Evolutionary conservation across 2,797 vertebrate genomes (phyloP).

Genomic region (Crax fasciolata): DNA sequence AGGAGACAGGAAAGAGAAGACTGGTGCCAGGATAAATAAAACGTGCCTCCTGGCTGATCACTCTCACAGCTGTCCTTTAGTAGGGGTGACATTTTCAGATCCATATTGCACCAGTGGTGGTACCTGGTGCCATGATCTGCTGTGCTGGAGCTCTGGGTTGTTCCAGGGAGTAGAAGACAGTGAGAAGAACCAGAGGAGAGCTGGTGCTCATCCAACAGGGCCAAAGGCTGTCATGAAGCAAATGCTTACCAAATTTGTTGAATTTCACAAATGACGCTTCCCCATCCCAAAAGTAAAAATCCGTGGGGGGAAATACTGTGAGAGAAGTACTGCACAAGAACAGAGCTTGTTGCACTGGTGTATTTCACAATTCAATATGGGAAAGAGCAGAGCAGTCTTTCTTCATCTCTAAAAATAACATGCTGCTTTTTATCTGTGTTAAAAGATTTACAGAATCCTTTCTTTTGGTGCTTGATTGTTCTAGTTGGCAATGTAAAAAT

Average conservation of each 20-base stretch:
- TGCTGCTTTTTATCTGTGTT: conserved; percentile 28
- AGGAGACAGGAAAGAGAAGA: not conserved
- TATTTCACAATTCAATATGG: conserved; percentile 32
- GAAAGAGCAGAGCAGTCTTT: conserved; percentile 29
- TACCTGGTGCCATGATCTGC: not conserved
- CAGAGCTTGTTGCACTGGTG: not conserved
- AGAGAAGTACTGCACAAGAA: not conserved
- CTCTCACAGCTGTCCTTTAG: not conserved
- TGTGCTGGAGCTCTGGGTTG: not conserved
- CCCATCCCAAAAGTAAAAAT: not conserved
- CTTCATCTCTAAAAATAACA: conserved; percentile 43
- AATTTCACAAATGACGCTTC: rapidly evolving
- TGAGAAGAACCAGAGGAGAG: rapidly evolving
- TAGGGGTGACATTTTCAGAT: not conserved
- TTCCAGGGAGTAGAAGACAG: not conserved
- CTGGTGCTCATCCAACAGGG: not conserved
- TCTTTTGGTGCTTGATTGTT: conserved; percentile 13
- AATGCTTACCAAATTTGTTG: not conserved
- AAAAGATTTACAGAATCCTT: conserved; percentile 54
- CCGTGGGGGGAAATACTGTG: not conserved
- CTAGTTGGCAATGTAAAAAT: conserved; percentile 8
- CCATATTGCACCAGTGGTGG: not conserved
- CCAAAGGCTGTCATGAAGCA: not conserved
- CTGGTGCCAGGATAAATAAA: not conserved
- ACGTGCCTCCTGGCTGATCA: not conserved